Conservation (phyloP, 37 sponge, comb jelly and placozoan species). For the Petrosia ficiformis region DNA sequence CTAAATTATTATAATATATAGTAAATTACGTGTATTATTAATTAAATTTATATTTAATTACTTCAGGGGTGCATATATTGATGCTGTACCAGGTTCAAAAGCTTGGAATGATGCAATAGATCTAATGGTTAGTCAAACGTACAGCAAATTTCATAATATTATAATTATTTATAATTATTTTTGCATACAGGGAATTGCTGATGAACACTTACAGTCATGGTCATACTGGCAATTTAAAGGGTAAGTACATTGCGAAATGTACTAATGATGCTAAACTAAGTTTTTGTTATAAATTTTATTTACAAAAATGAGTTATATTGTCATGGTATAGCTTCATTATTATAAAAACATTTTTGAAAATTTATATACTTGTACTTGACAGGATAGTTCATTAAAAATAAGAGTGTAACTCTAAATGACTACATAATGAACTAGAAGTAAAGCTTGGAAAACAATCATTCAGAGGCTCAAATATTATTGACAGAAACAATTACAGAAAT, state of each 20-base stretch:
- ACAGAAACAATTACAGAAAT: too few relatives aligned
- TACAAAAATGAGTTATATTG: too few relatives aligned
- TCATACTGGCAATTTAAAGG: conserved; percentile 77
- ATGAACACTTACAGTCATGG: conserved; percentile 59
- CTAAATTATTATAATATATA: too few relatives aligned
- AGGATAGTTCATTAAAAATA: too few relatives aligned
- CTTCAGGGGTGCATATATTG: conserved; percentile 67
- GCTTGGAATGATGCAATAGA: conserved; percentile 40
- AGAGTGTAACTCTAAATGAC: too few relatives aligned
- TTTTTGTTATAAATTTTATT: neutral
- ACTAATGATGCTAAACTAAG: neutral
- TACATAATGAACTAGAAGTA: too few relatives aligned
- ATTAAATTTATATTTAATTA: neutral
- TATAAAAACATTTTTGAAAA: too few relatives aligned
- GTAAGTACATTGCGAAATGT: conserved; percentile 4
- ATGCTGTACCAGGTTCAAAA: conserved; percentile 2
- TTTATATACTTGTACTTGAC: too few relatives aligned
- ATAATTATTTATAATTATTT: neutral
- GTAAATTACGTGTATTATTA: too few relatives aligned
- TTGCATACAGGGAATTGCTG: conserved; percentile 46
- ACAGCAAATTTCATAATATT: neutral
- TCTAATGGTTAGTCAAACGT: conserved; percentile 5
- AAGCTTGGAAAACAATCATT: too few relatives aligned
- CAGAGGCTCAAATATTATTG: too few relatives aligned
- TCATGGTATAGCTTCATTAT: too few relatives aligned